A percentile compares a stretch with the other conserved stretches of the same genome.
Evolutionary conservation across 2,888 invertebrate genomes (phyloP).

Genomic region (Melieria crassipennis): DNA sequence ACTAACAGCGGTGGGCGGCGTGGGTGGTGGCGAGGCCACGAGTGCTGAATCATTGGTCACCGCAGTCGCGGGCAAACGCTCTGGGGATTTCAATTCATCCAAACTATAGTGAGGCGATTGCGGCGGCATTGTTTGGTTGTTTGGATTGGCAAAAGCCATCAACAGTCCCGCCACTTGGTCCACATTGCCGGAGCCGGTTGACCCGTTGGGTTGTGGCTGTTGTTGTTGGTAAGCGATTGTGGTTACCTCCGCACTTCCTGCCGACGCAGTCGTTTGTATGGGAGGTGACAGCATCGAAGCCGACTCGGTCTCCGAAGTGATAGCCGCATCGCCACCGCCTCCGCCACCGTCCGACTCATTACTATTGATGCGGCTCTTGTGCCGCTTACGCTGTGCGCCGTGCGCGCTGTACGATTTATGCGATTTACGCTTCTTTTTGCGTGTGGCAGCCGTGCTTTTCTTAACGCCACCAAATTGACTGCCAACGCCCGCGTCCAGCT

Average conservation of each 20-base stretch:
- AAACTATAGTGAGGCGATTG: slow-evolving; percentile 14
- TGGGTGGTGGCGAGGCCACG: slow-evolving; percentile 52
- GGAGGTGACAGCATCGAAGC: slow-evolving; percentile 69
- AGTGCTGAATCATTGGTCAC: slow-evolving; percentile 14
- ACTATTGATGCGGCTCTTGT: slow-evolving; percentile 77
- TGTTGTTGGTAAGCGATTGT: slow-evolving; percentile 18
- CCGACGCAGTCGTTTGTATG: slow-evolving; percentile 34
- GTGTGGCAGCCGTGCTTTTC: slow-evolving; percentile 37
- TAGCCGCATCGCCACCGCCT: slow-evolving; percentile 68
- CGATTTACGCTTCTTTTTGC: slow-evolving; percentile 63
- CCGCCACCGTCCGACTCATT: slow-evolving; percentile 42
- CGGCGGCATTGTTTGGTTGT: slow-evolving; percentile 34
- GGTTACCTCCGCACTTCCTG: slow-evolving; percentile 19
- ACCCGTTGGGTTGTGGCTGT: slow-evolving; percentile 17
- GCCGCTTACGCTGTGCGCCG: slow-evolving; percentile 67
- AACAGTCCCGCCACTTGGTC: slow-evolving; percentile 71
- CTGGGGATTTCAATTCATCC: slow-evolving; percentile 52
- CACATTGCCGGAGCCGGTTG: slow-evolving; percentile 38
- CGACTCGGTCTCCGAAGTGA: slow-evolving; percentile 79
- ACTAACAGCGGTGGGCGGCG: slow-evolving; percentile 68
- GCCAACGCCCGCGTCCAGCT: slow-evolving; percentile 16
- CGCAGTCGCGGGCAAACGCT: slow-evolving; percentile 29
- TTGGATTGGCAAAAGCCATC: slow-evolving; percentile 67
- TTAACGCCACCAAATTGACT: slow-evolving; percentile 28
- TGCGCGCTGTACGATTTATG: slow-evolving; percentile 52